phyloP scores from a whole-genome alignment of 2,888 invertebrate genomes.

The Chalcis sispes region DNA sequence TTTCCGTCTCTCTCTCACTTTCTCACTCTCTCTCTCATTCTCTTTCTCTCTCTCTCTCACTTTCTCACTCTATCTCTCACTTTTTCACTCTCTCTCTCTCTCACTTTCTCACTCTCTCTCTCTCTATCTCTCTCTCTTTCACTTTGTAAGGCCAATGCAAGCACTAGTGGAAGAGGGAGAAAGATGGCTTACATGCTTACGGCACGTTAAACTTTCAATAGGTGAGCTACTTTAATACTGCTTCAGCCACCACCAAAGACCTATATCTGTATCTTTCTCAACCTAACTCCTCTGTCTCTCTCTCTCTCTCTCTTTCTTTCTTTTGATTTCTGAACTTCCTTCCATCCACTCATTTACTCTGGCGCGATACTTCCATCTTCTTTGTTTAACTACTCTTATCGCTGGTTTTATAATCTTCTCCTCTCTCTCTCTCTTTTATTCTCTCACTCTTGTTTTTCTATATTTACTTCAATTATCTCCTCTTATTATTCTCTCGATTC shows the following conservation, averaged over 20 bases:
- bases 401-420: too few species aligned
- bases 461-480: too few species aligned
- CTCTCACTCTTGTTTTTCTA: not conserved
- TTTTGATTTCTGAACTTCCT: not conserved
- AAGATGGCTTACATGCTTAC: conserved; percentile 64
- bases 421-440: not conserved
- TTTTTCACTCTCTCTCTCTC: too few species aligned
- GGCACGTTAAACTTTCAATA: conserved; percentile 69
- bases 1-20: not conserved
- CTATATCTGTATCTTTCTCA: not conserved
- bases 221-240: conserved; percentile 65
- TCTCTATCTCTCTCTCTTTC: too few species aligned
- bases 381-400: too few species aligned
- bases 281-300: not conserved
- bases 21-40: too few species aligned
- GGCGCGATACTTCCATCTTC: too few species aligned
- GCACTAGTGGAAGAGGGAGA: not conserved
- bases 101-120: too few species aligned
- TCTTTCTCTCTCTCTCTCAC: too few species aligned
- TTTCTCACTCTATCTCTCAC: too few species aligned
- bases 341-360: too few species aligned
- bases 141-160: not conserved
- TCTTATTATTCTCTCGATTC: not conserved
- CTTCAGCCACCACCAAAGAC: conserved; percentile 26
- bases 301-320: conserved; percentile 8